phyloP scores from a whole-genome alignment of 2,797 vertebrate species.

The Euphonia xanthogaster region DNA sequence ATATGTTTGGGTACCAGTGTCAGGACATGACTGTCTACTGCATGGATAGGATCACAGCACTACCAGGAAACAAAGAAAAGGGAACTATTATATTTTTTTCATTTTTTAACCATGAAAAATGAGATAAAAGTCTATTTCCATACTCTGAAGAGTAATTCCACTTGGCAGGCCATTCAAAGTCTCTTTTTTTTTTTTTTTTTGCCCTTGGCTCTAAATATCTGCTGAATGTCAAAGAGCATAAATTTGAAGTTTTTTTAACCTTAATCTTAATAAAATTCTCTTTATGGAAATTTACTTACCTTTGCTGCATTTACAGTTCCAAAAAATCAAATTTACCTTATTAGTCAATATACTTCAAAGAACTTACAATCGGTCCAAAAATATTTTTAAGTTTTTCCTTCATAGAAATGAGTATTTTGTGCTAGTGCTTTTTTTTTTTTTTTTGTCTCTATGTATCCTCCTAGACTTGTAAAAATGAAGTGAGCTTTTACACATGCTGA shows the following conservation, averaged over 20 bases:
- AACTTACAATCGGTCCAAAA: background rate
- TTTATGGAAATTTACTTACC: background rate
- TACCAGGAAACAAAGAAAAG: background rate
- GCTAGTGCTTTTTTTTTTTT: background rate
- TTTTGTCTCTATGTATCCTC: background rate
- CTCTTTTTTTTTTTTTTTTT: background rate
- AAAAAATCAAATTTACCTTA: background rate
- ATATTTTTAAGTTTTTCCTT: background rate
- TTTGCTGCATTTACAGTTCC: background rate
- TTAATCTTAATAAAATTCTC: background rate
- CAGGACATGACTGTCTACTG: background rate
- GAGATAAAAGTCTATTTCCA: background rate
- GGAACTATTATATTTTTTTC: accelerated
- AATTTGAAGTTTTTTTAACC: background rate
- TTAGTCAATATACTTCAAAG: background rate
- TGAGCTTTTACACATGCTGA: background rate
- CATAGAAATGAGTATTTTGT: background rate
- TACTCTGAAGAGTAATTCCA: background rate
- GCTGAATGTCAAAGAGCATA: background rate
- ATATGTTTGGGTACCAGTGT: too few species aligned
- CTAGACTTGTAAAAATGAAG: background rate
- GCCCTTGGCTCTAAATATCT: background rate
- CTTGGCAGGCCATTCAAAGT: background rate
- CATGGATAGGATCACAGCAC: background rate
- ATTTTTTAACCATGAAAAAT: background rate